These are phyloP conservation scores for Rousettus leschenaultii DNA, from an alignment of 2,113 vertebrate species.

Conservation along the genomic window DNA sequence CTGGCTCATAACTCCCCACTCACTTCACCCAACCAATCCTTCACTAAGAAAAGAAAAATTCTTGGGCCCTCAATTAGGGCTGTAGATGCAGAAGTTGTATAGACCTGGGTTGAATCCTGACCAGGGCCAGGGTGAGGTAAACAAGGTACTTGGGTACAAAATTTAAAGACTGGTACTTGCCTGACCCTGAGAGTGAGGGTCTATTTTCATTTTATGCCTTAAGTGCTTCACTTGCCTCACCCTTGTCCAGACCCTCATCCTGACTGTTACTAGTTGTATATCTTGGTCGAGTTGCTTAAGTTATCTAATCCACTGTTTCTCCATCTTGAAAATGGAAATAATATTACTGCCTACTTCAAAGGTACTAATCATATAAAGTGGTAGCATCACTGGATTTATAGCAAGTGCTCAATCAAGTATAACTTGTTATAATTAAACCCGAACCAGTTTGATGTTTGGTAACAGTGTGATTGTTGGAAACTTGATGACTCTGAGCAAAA, in stretches of 20 bases:
- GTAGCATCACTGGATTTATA: neutral
- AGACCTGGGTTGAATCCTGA: neutral
- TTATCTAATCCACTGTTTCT: neutral
- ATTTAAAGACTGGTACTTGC: neutral
- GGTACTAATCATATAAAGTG: neutral
- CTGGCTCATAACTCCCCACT: neutral
- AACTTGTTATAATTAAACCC: neutral
- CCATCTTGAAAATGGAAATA: neutral
- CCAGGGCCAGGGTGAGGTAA: neutral
- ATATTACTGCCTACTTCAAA: neutral
- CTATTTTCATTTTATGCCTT: neutral
- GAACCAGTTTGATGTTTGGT: neutral
- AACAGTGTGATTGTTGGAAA: neutral
- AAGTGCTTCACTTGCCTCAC: neutral
- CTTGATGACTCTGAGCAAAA: neutral
- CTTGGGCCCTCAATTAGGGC: neutral
- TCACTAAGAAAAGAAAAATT: neutral
- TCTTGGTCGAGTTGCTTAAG: neutral
- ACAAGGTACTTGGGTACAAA: neutral
- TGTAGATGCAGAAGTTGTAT: neutral
- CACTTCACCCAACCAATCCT: neutral
- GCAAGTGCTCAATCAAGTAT: neutral
- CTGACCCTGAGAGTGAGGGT: neutral
- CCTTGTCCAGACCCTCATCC: neutral
- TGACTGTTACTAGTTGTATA: neutral